phyloP scores from a whole-genome alignment of 2,888 invertebrate species.

The Drosophila meridiana region DNA sequence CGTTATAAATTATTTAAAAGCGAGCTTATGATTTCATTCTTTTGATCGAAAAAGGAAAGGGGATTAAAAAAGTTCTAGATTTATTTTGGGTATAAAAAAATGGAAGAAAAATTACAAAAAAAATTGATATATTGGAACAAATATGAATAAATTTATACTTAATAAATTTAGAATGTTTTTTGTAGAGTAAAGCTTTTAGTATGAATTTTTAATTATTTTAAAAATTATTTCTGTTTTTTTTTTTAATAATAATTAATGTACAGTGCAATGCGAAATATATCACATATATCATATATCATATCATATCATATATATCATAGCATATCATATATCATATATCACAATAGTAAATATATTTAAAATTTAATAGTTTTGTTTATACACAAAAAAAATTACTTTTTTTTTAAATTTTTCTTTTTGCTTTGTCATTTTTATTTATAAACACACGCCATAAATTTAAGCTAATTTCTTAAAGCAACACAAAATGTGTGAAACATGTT shows the following conservation, averaged over 20 bases:
- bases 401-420: background rate
- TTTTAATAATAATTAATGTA: background rate
- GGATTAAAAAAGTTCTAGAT: conserved; percentile 56
- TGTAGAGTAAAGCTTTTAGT: too few species aligned
- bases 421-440: conserved; percentile 47
- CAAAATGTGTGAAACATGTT: conserved; percentile 28
- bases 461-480: conserved; percentile 28
- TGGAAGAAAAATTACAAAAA: background rate
- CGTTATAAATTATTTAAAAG: conserved; percentile 67
- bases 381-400: background rate
- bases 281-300: background rate
- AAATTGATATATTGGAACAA: background rate
- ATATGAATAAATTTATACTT: background rate
- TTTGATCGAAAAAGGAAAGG: background rate
- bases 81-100: background rate
- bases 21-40: conserved; percentile 46
- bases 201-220: too few species aligned
- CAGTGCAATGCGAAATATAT: background rate
- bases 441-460: conserved; percentile 14
- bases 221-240: too few species aligned
- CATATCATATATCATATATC: background rate
- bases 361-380: background rate
- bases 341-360: background rate
- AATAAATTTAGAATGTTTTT: too few species aligned
- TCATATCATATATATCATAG: background rate